A percentile compares a stretch with the other conserved stretches of the same genome.
phyloP scores from a whole-genome alignment of 2,888 invertebrate species.

The Sepiola atlantica region DNA sequence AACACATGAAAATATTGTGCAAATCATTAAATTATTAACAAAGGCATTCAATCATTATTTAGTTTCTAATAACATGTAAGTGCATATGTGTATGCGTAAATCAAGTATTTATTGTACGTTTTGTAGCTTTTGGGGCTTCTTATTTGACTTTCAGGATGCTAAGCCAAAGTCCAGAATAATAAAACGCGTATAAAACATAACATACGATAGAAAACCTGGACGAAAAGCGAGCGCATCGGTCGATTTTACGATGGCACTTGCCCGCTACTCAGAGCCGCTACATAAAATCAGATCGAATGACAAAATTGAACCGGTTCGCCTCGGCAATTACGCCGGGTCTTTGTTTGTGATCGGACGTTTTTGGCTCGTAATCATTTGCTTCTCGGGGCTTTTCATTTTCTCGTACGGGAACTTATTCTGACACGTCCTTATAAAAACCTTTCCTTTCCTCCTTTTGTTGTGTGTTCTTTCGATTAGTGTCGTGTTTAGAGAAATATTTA shows the following conservation, averaged over 20 bases:
- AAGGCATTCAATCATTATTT: neutral
- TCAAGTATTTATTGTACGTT: neutral
- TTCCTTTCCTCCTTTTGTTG: neutral
- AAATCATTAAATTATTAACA: neutral
- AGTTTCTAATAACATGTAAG: neutral
- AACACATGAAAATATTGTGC: too few relatives aligned
- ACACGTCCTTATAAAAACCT: neutral
- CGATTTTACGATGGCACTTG: neutral
- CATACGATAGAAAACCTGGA: neutral
- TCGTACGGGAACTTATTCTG: neutral
- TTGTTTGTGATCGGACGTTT: neutral
- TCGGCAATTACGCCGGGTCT: neutral
- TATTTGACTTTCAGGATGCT: neutral
- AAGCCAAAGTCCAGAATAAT: neutral
- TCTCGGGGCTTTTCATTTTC: neutral
- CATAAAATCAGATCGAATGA: neutral
- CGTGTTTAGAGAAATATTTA: neutral
- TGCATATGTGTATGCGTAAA: neutral
- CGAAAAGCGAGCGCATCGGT: neutral
- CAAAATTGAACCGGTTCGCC: neutral
- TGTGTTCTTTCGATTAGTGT: neutral
- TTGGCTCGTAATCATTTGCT: neutral
- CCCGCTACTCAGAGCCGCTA: neutral
- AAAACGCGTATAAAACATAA: neutral
- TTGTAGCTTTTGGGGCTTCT: neutral